Evolutionary conservation across 2,888 invertebrate species (phyloP), one percentile per base, ranked within the genome.

Genomic region (Lithosia quadra): DNA sequence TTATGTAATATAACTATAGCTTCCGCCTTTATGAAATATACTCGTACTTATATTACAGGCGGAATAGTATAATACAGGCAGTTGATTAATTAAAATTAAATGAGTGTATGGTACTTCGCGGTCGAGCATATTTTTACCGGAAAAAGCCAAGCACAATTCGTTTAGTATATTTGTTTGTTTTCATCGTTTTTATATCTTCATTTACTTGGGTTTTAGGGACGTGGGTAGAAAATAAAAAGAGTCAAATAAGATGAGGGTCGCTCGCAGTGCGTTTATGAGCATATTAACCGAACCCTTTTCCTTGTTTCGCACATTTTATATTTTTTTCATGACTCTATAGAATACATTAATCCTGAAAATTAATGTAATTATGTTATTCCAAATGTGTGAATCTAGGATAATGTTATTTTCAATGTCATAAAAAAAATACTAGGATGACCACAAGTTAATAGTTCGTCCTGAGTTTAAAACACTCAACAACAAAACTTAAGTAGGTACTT

Each of bases 211-310:
- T 69, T 64, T 72, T 63, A 65, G 64, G 67, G 34, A 67, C 70
- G 70, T 67, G 70, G 67, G 64, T 57, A 56, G 67, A 21, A 67
- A 67, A 71, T 67, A 64, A 66, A 64, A 69, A 64, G 61, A 71
- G 67, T 67, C 63, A 60, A 71, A 71, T 71, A 67, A 71, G 70
- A 67, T 67, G 36, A 71, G 70, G 70, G 67, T 67, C 67, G 64
- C 60, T 63, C 63, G 63, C 63, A 60, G 56, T 67, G 22, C 67
- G 65, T 71, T 71, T 71, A 71, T 61, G 70, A 71, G 67, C 64
- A 71, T 61, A 71, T 71, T 71, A 67, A 67, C n/a, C 34, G 60
- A 64, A 71, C 65, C 71, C 63, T 65, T 71, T 63, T 13, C 65
- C 58, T 65, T 62, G 22, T 59, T 62, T 62, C 11, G 55, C 21